Evolutionary conservation across 1,140 invertebrate genomes (phyloP), one percentile per base, ranked within the genome.

Genomic region (Ceratina calcarata): DNA sequence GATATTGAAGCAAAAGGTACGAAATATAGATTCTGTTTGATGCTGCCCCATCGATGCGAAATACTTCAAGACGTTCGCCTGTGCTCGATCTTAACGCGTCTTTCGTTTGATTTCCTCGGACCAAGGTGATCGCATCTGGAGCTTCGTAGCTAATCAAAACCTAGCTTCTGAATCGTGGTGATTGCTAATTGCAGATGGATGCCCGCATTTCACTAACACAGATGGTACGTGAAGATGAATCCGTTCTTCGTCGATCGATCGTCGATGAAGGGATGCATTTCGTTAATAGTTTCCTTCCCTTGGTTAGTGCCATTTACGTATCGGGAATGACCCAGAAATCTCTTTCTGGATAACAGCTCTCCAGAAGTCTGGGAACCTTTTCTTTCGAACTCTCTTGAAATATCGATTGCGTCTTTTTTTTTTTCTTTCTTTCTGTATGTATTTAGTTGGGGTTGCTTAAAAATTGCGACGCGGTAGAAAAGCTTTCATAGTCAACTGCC

Each of bases 211-310:
- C 49, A 57, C 68, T 16, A 16, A 27, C 32, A 57, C 49, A 24
- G 75, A 27, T 24, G 32, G 22, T 27, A 12, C 20, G 18, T 15
- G 20, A 69, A n/a, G 10, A 49, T 49, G 55, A 51, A 32, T 62
- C 75, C 24, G 24, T 24, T 51, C 3, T 53, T 22, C 20, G 16
- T 72, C 69, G 53, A 78, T 78, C 68, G 66, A 61, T 61, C 65
- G 22, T 4, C 66, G 60, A 78, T 65, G 60, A 27, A 70, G 57
- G 37, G 83, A 68, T 64, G 81, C 79, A 85, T 80, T 72, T 80
- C 61, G 45, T 74, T 84, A 68, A 84, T 72, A 84, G 61, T 62
- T 84, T 72, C 62, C 72, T 76, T 72, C 71, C 61, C 61, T 74
- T 45, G 58, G 55, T 37, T 61, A 57, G 45, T 55, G 24, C 13